Evolutionary conservation across 1,140 invertebrate genomes (phyloP), one percentile per base, ranked within the genome.

Genomic region (Alviniconcha marisindica): DNA sequence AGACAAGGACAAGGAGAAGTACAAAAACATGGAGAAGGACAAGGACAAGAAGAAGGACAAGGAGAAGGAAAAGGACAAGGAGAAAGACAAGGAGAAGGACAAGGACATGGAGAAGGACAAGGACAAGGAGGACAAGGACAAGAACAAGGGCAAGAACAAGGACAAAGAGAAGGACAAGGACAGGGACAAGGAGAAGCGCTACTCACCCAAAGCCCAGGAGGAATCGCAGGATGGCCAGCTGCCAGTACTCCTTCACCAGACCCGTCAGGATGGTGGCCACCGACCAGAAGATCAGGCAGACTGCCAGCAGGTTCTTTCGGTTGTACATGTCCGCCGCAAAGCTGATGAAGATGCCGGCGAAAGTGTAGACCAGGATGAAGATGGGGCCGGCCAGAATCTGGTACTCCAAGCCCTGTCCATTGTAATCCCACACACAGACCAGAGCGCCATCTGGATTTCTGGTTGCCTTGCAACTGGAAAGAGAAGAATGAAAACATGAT

Each of bases 351-450:
- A 98, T 95, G 2, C 97, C 97, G 28, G 96, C 95, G 40, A 98
- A 94, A 0, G 97, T 98, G 92, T 97, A 98, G 36, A 98, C 96
- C 15, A 97, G 95, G 88, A 98, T 98, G 93, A 98, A 98, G 85
- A 96, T 96, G 0, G 97, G 97, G 0, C 97, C 97, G 0, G 97
- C 97, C 54, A 98, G 92, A 85, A 98, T 95, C 94, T 98, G 97
- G 93, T 98, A 98, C 88, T 98, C 96, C 44, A 98, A 94, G 1
- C 97, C 97, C 60, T 98, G 94, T 0, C 97, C 97, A 92, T 97
- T 98, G 94, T 97, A 97, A 90, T 96, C 96, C 97, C 97, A 98
- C 89, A 97, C 96, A 92, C 97, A 98, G 88, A 96, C 96, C 1
- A 91, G 85, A 79, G 92, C 89, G 87, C 94, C 93, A 48, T 86